These are phyloP conservation scores for Pseudopleuronectes americanus DNA, from an alignment of 2,797 vertebrate species.

Conservation along the genomic window DNA sequence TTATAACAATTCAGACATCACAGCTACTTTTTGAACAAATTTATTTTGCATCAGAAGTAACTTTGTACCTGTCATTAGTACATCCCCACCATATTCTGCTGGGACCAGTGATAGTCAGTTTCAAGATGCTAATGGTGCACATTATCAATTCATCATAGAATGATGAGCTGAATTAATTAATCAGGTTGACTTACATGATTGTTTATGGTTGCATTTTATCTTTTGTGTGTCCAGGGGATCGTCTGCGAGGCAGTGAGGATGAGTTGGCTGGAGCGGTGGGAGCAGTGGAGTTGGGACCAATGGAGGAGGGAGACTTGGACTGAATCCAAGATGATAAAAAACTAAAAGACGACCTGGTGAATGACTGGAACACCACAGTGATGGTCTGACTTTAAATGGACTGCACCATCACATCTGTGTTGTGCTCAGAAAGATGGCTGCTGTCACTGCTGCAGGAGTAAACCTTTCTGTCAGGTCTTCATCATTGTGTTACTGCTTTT, in stretches of 20 bases:
- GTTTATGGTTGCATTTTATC: neutral
- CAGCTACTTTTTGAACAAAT: too few relatives aligned
- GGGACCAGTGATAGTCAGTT: too few relatives aligned
- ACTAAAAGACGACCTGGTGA: neutral
- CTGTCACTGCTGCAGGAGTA: conserved; percentile 13
- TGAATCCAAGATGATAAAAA: conserved; percentile 71
- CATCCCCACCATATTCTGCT: too few relatives aligned
- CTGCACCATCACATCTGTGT: conserved; percentile 15
- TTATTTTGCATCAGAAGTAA: too few relatives aligned
- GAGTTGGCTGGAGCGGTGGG: conserved; percentile 88
- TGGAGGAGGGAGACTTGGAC: conserved; percentile 89
- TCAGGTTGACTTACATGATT: neutral
- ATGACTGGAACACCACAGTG: conserved; percentile 1
- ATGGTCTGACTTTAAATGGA: conserved; percentile 10
- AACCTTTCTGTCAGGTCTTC: conserved; percentile 21
- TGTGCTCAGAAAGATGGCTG: neutral
- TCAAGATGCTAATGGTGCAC: neutral
- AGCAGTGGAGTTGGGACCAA: conserved; percentile 58
- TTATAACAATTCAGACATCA: too few relatives aligned
- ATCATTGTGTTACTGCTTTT: conserved; percentile 28
- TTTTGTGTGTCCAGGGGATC: conserved; percentile 86
- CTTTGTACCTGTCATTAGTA: too few relatives aligned
- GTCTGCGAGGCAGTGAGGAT: conserved; percentile 91
- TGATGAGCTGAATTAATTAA: conserved; percentile 11
- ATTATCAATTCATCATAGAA: neutral